A percentile compares a stretch with the other conserved stretches of the same genome.
Evolutionary conservation across 2,888 invertebrate species (phyloP).

Genomic region (Thereva nobilitata): DNA sequence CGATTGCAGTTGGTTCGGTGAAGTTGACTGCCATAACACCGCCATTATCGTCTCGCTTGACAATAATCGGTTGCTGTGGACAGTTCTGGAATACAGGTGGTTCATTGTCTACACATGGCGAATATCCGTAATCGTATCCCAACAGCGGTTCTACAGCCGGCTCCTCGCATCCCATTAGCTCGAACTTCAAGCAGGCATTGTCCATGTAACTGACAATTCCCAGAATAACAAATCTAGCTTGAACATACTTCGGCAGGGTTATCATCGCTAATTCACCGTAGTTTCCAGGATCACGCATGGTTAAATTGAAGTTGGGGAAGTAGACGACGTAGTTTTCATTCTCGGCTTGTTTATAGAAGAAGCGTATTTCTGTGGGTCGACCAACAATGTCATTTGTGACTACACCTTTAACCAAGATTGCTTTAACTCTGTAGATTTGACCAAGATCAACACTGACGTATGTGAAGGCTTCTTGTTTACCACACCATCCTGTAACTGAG

Average conservation of each 20-base stretch:
- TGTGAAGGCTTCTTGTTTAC: slow-evolving; percentile 95
- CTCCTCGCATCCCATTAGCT: slow-evolving; percentile 94
- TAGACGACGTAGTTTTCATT: slow-evolving; percentile 95
- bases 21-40: slow-evolving; percentile 91
- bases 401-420: slow-evolving; percentile 90
- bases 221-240: slow-evolving; percentile 90
- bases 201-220: slow-evolving; percentile 97
- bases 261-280: slow-evolving; percentile 97
- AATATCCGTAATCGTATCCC: slow-evolving; percentile 91
- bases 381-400: slow-evolving; percentile 95
- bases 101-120: slow-evolving; percentile 93
- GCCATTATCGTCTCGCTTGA: slow-evolving; percentile 84
- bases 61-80: slow-evolving; percentile 88
- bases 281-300: slow-evolving; percentile 94
- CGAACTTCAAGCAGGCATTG: slow-evolving; percentile 94
- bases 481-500: slow-evolving; percentile 95
- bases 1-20: slow-evolving; percentile 90
- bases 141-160: slow-evolving; percentile 79
- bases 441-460: slow-evolving; percentile 95
- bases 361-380: slow-evolving; percentile 92
- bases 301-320: slow-evolving; percentile 93
- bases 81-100: slow-evolving; percentile 97
- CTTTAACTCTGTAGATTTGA: slow-evolving; percentile 88
- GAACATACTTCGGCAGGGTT: slow-evolving; percentile 89
- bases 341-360: slow-evolving; percentile 95